Percentiles rank a stretch among this genome's conserved stretches.
These are phyloP conservation scores for Phania funesta DNA, from an alignment of 2,888 invertebrate genomes.

Conservation along the genomic window DNA sequence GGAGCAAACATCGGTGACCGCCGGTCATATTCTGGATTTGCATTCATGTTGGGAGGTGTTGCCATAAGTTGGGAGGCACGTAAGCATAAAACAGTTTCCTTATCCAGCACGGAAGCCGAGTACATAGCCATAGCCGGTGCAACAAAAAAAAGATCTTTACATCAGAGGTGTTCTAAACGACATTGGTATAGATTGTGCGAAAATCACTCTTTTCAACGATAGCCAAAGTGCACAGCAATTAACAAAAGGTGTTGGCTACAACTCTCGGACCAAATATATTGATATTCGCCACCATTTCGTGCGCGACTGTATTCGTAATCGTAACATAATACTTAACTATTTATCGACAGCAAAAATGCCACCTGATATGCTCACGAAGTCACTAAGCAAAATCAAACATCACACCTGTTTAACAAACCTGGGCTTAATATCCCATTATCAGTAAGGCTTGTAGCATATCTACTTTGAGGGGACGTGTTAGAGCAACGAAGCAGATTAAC, in stretches of 20 bases:
- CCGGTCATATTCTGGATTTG: slow-evolving; percentile 65
- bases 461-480: slow-evolving; percentile 52
- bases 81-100: slow-evolving; percentile 62
- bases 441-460: slow-evolving; percentile 11
- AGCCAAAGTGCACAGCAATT: slow-evolving; percentile 64
- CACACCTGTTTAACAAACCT: slow-evolving; percentile 39
- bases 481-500: slow-evolving; percentile 20
- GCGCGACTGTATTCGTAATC: slow-evolving; percentile 42
- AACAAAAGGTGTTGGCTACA: slow-evolving; percentile 44
- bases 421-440: slow-evolving; percentile 8
- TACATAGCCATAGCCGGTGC: slow-evolving; percentile 64
- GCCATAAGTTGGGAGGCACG: slow-evolving; percentile 67
- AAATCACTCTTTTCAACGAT: slow-evolving; percentile 60
- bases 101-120: slow-evolving; percentile 66
- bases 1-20: slow-evolving; percentile 56
- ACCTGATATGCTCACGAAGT: slow-evolving; percentile 64
- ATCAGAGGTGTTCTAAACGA: slow-evolving; percentile 45
- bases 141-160: slow-evolving; percentile 62
- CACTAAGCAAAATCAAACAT: slow-evolving; percentile 50
- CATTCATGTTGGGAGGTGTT: slow-evolving; percentile 57
- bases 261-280: slow-evolving; percentile 65
- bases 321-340: slow-evolving; percentile 49
- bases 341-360: slow-evolving; percentile 63
- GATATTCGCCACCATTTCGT: slow-evolving; percentile 62
- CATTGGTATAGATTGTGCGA: slow-evolving; percentile 20